Evolutionary conservation across 2,888 invertebrate species (phyloP).

Genomic region (Cybosia mesomella): DNA sequence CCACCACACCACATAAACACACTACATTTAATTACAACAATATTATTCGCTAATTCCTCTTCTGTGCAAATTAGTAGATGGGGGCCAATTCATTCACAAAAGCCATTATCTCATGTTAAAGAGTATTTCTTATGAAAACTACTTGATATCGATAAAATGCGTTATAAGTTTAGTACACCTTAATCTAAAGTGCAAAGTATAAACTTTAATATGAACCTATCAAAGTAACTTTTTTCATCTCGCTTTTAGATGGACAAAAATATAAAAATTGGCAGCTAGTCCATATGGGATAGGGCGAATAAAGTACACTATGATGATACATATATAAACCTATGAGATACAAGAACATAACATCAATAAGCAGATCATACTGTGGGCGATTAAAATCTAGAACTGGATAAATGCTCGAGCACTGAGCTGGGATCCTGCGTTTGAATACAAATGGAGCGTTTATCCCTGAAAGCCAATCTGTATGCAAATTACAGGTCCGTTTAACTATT

Average conservation of each 20-base stretch:
- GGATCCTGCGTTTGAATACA: conserved; percentile 84
- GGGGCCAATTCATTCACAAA: not conserved
- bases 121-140: not conserved
- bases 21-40: not conserved
- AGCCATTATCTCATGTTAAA: not conserved
- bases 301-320: not conserved
- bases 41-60: not conserved
- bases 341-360: conserved; percentile 62
- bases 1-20: no score
- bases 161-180: not conserved
- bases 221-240: not conserved
- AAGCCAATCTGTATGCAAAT: conserved; percentile 87
- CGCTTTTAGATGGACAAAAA: conserved; percentile 27
- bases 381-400: conserved; percentile 83
- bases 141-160: not conserved
- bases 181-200: not conserved
- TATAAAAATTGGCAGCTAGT: conserved; percentile 30
- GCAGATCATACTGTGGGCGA: conserved; percentile 68
- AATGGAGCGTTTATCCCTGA: conserved; percentile 85
- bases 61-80: not conserved
- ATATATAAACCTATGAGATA: conserved; percentile 9
- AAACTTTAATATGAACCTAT: not conserved
- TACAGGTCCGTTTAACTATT: conserved; percentile 84
- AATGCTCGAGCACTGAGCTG: conserved; percentile 81
- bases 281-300: conserved; percentile 27